A percentile compares a stretch with the other conserved stretches of the same genome.
Evolutionary conservation across 2,888 invertebrate genomes (phyloP).

Genomic region (Caenorhabditis drosophilae): DNA sequence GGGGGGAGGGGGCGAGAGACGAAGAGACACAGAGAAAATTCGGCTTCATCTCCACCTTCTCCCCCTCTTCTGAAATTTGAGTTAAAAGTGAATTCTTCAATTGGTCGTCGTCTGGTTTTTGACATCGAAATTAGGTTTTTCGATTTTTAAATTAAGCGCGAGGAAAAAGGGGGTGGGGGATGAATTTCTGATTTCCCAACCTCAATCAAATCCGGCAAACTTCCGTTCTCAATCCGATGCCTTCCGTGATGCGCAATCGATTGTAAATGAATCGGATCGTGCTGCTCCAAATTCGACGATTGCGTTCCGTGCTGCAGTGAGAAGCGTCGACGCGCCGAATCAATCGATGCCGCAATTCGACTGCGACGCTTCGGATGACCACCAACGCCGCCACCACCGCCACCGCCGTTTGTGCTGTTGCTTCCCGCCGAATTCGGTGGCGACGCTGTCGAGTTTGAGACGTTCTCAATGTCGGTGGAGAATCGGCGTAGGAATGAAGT

Average conservation of each 20-base stretch:
- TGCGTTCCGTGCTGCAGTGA: conserved; percentile 40
- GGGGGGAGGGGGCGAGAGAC: too few species aligned
- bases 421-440: conserved; percentile 21
- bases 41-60: too few species aligned
- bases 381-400: too few species aligned
- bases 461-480: conserved; percentile 44
- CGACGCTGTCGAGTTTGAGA: conserved; percentile 23
- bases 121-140: too few species aligned
- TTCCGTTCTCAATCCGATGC: conserved; percentile 21
- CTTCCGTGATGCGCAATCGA: conserved; percentile 23
- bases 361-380: conserved; percentile 18
- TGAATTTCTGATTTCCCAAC: too few species aligned
- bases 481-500: conserved; percentile 50
- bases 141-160: too few species aligned
- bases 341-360: conserved; percentile 33
- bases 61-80: too few species aligned
- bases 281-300: conserved; percentile 3
- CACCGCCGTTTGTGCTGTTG: too few species aligned
- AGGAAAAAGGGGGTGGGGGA: too few species aligned
- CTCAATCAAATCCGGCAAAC: conserved; percentile 34
- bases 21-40: too few species aligned
- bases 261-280: conserved; percentile 25
- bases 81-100: too few species aligned
- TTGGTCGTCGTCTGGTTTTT: too few species aligned
- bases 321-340: conserved; percentile 50